These are phyloP conservation scores for Kryptopterus vitreolus DNA, from an alignment of 2,797 vertebrate genomes.

Conservation along the genomic window DNA sequence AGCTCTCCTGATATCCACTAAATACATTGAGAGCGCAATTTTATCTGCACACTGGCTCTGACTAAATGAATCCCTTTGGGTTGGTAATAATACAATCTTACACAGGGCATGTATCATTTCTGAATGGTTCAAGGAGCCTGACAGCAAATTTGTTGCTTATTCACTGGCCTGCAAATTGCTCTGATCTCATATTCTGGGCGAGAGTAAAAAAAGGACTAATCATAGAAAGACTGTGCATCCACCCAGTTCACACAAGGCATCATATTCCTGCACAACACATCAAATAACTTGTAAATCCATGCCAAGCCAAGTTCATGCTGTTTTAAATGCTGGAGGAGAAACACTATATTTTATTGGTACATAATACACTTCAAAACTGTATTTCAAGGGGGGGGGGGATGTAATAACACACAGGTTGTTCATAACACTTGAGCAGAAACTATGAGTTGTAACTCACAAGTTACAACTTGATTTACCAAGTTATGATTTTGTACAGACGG, in stretches of 20 bases:
- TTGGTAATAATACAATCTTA: neutral
- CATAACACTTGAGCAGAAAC: slow-evolving; percentile 8
- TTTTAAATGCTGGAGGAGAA: neutral
- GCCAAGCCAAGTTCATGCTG: neutral
- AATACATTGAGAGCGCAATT: neutral
- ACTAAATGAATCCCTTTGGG: neutral
- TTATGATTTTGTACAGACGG: neutral
- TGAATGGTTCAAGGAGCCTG: neutral
- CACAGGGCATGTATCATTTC: neutral
- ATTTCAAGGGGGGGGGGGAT: neutral
- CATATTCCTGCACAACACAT: neutral
- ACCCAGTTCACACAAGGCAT: neutral
- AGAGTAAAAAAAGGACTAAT: neutral
- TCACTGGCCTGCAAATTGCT: neutral
- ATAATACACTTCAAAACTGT: slow-evolving; percentile 10
- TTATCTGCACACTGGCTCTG: neutral
- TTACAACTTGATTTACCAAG: slow-evolving; percentile 8
- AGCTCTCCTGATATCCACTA: slow-evolving; percentile 1
- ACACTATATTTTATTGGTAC: neutral
- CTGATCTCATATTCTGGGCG: neutral
- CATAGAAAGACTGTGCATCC: neutral
- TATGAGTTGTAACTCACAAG: neutral
- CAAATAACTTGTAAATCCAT: slow-evolving; percentile 1
- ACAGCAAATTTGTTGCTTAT: neutral
- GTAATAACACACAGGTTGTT: neutral